These are phyloP conservation scores for Bolborhynchus lineola DNA, from an alignment of 2,113 vertebrate genomes.

Conservation along the genomic window DNA sequence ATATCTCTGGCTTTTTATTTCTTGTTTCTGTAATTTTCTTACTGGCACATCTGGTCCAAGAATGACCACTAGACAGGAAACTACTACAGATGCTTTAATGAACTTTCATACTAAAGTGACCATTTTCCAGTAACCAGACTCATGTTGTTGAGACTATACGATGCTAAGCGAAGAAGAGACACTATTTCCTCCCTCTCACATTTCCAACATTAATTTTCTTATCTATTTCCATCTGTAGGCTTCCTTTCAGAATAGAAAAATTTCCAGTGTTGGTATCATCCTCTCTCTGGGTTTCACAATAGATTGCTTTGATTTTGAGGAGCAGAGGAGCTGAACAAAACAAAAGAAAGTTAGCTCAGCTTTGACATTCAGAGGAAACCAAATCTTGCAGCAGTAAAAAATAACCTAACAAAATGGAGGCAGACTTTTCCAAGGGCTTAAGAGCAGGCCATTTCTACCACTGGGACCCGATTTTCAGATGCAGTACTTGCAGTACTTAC, in stretches of 20 bases:
- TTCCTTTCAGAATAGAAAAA: slow-evolving; percentile 12
- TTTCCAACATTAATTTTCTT: slow-evolving; percentile 44
- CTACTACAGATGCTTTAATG: neutral
- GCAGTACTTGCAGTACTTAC: neutral
- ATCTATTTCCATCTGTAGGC: neutral
- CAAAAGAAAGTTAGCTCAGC: neutral
- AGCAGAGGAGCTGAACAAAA: neutral
- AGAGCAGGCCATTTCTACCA: neutral
- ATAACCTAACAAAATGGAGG: neutral
- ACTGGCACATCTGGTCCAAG: neutral
- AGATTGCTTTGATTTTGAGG: slow-evolving; percentile 1
- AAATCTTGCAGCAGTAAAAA: neutral
- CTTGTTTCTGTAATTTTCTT: neutral
- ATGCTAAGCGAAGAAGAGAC: neutral
- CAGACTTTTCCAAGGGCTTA: neutral
- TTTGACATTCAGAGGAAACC: neutral
- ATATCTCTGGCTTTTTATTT: slow-evolving; percentile 3
- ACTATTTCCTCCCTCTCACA: neutral
- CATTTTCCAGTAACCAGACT: slow-evolving; percentile 7
- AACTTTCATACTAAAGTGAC: neutral
- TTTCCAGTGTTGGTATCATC: neutral
- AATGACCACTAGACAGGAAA: neutral
- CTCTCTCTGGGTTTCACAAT: neutral
- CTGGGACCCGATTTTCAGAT: neutral
- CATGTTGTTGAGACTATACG: neutral